Percentiles rank a stretch among this genome's conserved stretches.
phyloP scores from a whole-genome alignment of 2,797 vertebrate species.

The Philypnodon macrostomus region DNA sequence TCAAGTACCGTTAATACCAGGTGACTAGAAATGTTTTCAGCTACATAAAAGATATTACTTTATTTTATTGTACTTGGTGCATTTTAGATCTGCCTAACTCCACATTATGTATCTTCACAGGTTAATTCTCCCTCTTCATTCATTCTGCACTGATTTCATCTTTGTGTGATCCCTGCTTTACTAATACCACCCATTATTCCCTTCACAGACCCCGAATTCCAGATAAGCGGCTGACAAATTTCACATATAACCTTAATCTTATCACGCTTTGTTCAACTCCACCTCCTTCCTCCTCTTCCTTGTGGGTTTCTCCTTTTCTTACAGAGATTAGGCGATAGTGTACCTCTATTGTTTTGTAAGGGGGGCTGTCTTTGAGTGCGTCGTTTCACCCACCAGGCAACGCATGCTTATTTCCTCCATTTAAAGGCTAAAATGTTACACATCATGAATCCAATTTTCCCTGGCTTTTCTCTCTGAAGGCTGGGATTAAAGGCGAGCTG shows the following conservation, averaged over 20 bases:
- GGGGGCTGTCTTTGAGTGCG: slow-evolving; percentile 55
- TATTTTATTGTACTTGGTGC: background rate
- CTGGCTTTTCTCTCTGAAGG: slow-evolving; percentile 69
- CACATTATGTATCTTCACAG: slow-evolving; percentile 17
- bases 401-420: slow-evolving; percentile 73
- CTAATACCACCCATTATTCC: slow-evolving; percentile 64
- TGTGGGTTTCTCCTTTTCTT: slow-evolving; percentile 39
- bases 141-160: slow-evolving; percentile 64
- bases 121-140: slow-evolving; percentile 33
- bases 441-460: slow-evolving; percentile 79
- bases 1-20: too few species aligned
- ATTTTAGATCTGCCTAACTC: background rate
- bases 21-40: too few species aligned
- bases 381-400: slow-evolving; percentile 69
- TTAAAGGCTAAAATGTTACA: slow-evolving; percentile 79
- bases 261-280: slow-evolving; percentile 59
- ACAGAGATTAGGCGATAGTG: slow-evolving; percentile 65
- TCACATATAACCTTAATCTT: slow-evolving; percentile 74
- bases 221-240: slow-evolving; percentile 78
- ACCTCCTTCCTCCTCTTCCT: slow-evolving; percentile 30
- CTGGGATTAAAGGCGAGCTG: slow-evolving; percentile 79
- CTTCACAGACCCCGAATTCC: slow-evolving; percentile 65
- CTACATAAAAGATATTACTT: background rate
- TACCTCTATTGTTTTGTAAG: slow-evolving; percentile 73
- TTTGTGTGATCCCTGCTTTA: slow-evolving; percentile 51